Conservation (phyloP, 2,888 invertebrate genomes). For the Rotaria sp. region DNA sequence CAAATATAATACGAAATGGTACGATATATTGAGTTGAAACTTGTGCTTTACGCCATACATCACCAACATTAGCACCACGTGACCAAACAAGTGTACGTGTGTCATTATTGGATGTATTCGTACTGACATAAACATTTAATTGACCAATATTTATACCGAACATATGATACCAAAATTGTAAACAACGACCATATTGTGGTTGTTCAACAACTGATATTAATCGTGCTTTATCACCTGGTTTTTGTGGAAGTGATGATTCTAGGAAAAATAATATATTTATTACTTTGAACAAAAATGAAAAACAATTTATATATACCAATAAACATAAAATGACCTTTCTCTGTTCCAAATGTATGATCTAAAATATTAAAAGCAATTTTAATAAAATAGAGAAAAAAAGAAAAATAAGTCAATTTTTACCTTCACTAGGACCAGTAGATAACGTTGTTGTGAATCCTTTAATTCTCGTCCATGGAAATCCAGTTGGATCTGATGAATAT, state of each 20-base stretch:
- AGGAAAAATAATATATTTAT: neutral
- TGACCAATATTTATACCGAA: conserved; percentile 38
- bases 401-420: neutral
- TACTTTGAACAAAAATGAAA: neutral
- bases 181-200: conserved; percentile 42
- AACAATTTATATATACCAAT: conserved; percentile 24
- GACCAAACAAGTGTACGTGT: conserved; percentile 28
- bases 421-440: conserved; percentile 24
- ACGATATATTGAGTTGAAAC: conserved; percentile 37
- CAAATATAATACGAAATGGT: conserved; percentile 46
- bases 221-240: conserved; percentile 46
- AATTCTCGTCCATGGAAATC: conserved; percentile 29
- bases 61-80: conserved; percentile 34
- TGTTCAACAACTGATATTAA: conserved; percentile 44
- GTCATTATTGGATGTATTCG: neutral
- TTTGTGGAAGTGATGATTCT: conserved; percentile 42
- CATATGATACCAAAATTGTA: conserved; percentile 44
- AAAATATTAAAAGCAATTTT: neutral
- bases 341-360: conserved; percentile 45
- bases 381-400: neutral
- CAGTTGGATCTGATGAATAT: conserved; percentile 35
- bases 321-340: conserved; percentile 46
- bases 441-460: conserved; percentile 27
- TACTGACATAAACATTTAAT: conserved; percentile 32
- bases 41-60: conserved; percentile 30